phyloP scores from a whole-genome alignment of 2,113 vertebrate species.

The Fulmarus glacialis region DNA sequence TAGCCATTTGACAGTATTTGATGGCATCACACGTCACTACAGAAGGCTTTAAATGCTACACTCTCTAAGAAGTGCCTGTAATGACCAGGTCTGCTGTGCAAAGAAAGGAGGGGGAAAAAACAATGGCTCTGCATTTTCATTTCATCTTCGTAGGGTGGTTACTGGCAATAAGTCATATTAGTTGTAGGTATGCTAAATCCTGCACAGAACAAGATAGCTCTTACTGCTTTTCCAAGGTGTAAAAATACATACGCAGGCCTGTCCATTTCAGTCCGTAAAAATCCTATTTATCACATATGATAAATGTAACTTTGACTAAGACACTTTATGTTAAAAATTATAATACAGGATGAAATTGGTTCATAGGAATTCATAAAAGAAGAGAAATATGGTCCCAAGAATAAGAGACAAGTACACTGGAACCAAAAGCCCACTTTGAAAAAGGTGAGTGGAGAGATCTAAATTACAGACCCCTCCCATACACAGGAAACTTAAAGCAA shows the following conservation, averaged over 20 bases:
- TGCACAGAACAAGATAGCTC: background rate
- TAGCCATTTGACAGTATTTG: background rate
- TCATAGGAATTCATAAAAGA: background rate
- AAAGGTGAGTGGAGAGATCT: background rate
- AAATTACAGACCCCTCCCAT: background rate
- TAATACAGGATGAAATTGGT: background rate
- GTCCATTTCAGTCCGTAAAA: background rate
- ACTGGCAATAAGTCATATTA: background rate
- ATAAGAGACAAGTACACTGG: background rate
- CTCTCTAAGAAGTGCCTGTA: background rate
- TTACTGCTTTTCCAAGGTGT: background rate
- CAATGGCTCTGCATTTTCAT: background rate
- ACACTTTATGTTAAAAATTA: background rate
- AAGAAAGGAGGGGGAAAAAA: background rate
- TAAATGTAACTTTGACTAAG: background rate
- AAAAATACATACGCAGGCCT: background rate
- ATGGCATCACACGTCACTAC: background rate
- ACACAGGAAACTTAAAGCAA: background rate
- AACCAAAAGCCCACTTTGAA: background rate
- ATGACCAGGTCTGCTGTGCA: background rate
- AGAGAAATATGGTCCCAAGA: background rate
- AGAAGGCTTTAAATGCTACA: background rate
- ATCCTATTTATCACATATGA: background rate
- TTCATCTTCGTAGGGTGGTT: background rate
- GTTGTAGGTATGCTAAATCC: background rate